Conservation (phyloP, 2,113 vertebrate species). For the Myrmecophaga tridactyla region DNA sequence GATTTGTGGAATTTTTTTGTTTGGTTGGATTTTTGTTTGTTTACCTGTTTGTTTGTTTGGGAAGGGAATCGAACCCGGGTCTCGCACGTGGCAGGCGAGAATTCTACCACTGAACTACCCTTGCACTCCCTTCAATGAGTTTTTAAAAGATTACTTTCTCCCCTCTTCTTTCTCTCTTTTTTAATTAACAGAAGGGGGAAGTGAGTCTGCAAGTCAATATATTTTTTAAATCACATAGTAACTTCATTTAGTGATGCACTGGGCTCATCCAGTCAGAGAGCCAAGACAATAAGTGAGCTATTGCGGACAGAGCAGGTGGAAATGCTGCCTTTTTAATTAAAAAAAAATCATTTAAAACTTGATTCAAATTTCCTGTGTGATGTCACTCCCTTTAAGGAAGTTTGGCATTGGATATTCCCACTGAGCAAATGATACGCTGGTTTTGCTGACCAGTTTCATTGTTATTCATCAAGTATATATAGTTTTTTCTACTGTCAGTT, state of each 20-base stretch:
- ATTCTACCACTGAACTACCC: no score
- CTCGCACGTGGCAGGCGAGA: no score
- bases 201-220: constrained; percentile 18
- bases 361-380: constrained; percentile 44
- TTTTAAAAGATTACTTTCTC: background rate
- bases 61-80: no score
- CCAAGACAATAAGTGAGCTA: background rate
- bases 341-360: background rate
- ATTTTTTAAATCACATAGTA: constrained; percentile 23
- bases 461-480: background rate
- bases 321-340: background rate
- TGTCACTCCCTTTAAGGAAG: background rate
- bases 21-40: no score
- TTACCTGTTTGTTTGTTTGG: no score
- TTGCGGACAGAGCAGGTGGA: background rate
- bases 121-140: background rate
- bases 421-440: background rate
- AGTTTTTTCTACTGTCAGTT: background rate
- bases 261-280: background rate
- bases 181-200: background rate
- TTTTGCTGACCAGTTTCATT: background rate
- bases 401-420: background rate
- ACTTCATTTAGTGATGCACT: background rate
- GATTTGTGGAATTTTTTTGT: no score
- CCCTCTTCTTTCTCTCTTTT: background rate